Percentiles rank a stretch among this genome's conserved stretches.
These are phyloP conservation scores for Ips nitidus DNA, from an alignment of 1,140 invertebrate species.

Conservation along the genomic window DNA sequence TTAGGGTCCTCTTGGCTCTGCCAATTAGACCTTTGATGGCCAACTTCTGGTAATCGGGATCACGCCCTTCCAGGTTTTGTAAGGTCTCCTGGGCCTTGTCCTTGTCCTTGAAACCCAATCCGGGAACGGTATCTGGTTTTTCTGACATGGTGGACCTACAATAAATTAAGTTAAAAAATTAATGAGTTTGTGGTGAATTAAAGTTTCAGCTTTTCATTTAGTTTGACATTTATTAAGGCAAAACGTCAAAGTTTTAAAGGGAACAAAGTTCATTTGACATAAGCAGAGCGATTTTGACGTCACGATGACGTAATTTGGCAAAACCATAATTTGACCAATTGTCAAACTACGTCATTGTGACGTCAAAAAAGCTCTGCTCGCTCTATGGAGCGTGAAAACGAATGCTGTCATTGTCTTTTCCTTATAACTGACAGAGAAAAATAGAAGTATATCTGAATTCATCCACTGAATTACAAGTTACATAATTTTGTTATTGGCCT, in stretches of 20 bases:
- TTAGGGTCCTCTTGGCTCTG: slow-evolving; percentile 63
- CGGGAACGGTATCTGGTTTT: slow-evolving; percentile 57
- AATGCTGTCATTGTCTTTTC: neutral
- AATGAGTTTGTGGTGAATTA: neutral
- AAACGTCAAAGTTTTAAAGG: neutral
- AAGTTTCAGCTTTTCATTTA: neutral
- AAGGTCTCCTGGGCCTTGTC: slow-evolving; percentile 66
- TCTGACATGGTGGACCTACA: slow-evolving; percentile 40
- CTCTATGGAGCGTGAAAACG: too few species aligned
- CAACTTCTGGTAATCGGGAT: slow-evolving; percentile 66
- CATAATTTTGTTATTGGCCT: too few species aligned
- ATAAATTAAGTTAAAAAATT: neutral
- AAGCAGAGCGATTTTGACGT: too few species aligned
- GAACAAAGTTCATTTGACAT: neutral
- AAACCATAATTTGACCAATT: too few species aligned
- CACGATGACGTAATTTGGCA: too few species aligned
- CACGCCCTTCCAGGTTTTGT: slow-evolving; percentile 61
- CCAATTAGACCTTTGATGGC: slow-evolving; percentile 66
- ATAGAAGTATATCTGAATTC: too few species aligned
- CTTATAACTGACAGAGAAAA: neutral
- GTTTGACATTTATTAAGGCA: neutral
- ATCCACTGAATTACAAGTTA: too few species aligned
- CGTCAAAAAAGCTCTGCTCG: too few species aligned
- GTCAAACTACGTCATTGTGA: too few species aligned
- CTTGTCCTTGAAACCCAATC: slow-evolving; percentile 67